phyloP scores from a whole-genome alignment of 2,797 vertebrate genomes.

The Kryptolebias ocellatus region DNA sequence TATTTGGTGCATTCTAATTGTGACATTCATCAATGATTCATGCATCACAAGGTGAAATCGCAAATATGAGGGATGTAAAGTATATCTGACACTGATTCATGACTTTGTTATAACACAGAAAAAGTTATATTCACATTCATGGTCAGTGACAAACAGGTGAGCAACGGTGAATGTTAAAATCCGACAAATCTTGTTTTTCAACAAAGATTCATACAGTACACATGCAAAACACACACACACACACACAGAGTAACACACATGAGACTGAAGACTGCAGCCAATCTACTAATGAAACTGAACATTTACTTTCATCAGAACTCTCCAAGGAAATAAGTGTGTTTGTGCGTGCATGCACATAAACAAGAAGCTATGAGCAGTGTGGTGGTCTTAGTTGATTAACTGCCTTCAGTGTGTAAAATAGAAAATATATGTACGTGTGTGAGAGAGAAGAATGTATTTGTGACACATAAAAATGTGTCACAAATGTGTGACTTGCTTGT shows the following conservation, averaged over 20 bases:
- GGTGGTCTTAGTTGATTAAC: conserved; percentile 75
- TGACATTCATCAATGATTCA: conserved; percentile 61
- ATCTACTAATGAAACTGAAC: conserved; percentile 94
- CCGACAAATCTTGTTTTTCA: conserved; percentile 23
- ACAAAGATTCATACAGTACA: conserved; percentile 27
- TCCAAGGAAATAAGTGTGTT: conserved; percentile 84
- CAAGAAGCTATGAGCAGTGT: conserved; percentile 45
- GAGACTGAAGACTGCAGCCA: conserved; percentile 83
- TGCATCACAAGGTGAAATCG: conserved; percentile 57
- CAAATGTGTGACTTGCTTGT: conserved; percentile 23
- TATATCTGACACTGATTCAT: conserved; percentile 42
- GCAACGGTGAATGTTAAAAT: conserved; percentile 25
- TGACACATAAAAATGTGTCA: conserved; percentile 71
- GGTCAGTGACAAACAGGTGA: conserved; percentile 23
- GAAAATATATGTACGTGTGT: conserved; percentile 73
- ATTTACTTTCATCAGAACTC: conserved; percentile 92
- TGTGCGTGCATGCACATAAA: conserved; percentile 32
- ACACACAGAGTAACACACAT: conserved; percentile 2
- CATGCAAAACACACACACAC: conserved; percentile 21
- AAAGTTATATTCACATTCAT: conserved; percentile 5
- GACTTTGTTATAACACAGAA: conserved; percentile 33
- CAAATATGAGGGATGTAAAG: conserved; percentile 23
- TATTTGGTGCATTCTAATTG: conserved; percentile 41
- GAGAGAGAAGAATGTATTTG: conserved; percentile 81
- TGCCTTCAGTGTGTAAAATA: conserved; percentile 59